Base-by-base conservation (phyloP, 1,140 invertebrate species). In the Drosophila leontia region DNA sequence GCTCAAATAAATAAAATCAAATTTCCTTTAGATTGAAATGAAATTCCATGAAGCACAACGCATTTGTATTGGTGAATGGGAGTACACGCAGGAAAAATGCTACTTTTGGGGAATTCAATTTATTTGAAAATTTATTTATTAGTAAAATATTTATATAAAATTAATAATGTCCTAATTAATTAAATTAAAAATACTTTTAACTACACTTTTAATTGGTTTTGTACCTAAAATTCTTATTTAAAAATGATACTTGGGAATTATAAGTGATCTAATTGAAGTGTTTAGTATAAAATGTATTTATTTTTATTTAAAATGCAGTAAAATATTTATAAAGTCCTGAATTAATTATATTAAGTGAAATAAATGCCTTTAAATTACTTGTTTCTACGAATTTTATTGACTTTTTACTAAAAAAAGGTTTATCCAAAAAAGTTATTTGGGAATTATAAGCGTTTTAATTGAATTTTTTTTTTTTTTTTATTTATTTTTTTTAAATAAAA, bases 11-110 rank as follows among this genome's bases (percentile, higher is more conserved):
- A 74, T 75, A 72, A 75, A 75, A 75, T 77, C 67, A 81, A 71
- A 71, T 82, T 82, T 77, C 59, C 65, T 85, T 84, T 51, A 68
- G 59, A 62, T 70, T 70, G 70, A 83, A 85, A 85, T 80, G 78
- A 85, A 84, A 84, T 84, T 77, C 77, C 57, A 47, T 83, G 55
- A 69, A 74, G 60, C 75, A 71, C 51, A 23, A 11, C 69, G 69
- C 68, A 72, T 72, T 29, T 47, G 69, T 59, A 35, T 71, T 32
- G 42, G 44, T 69, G 29, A 58, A 51, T 29, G 29, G 29, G 23
- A 37, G 12, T 55, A 23, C 51, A 55, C 34, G 17, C 0, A 3
- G 34, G 13, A 23, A 15, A 53, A 53, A n/a, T n/a, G n/a, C n/a
- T n/a, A n/a, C n/a, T n/a, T n/a, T n/a, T n/a, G n/a, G n/a, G n/a